Evolutionary conservation across 1,140 invertebrate species (phyloP).

Genomic region (Zaprionus gabonicus): DNA sequence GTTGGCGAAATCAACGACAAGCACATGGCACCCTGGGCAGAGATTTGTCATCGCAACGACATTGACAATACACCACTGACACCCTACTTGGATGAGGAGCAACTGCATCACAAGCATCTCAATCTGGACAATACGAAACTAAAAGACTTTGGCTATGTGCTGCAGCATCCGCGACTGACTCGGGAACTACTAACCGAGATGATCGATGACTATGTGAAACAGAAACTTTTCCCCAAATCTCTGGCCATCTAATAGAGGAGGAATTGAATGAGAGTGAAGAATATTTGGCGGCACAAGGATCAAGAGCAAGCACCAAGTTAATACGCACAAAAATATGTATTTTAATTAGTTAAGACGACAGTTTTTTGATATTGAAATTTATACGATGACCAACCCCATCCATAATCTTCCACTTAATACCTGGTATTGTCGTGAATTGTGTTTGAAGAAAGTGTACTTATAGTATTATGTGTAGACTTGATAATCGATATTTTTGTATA

Average conservation of each 20-base stretch:
- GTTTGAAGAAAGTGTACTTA: conserved; percentile 79
- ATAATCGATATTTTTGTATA: conserved; percentile 49
- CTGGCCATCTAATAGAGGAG: conserved; percentile 55
- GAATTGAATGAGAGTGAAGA: background rate
- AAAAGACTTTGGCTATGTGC: conserved; percentile 86
- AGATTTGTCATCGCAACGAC: conserved; percentile 90
- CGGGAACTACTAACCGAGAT: conserved; percentile 87
- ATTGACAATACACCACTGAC: conserved; percentile 94
- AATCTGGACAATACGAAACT: conserved; percentile 90
- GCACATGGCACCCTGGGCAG: conserved; percentile 95
- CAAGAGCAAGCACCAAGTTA: conserved; percentile 64
- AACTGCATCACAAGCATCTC: conserved; percentile 92
- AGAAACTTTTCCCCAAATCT: conserved; percentile 79
- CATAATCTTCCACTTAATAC: conserved; percentile 61
- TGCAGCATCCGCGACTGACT: conserved; percentile 87
- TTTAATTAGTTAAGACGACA: conserved; percentile 50
- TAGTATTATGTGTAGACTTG: conserved; percentile 78
- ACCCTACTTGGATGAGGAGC: conserved; percentile 93
- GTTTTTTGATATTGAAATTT: conserved; percentile 37
- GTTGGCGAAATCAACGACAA: conserved; percentile 96
- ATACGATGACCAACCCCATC: conserved; percentile 13
- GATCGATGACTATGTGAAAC: conserved; percentile 78
- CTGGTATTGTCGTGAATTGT: conserved; percentile 40
- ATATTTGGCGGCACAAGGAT: background rate
- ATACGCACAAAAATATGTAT: conserved; percentile 57